These are phyloP conservation scores for Yponomeuta sedellus DNA, from an alignment of 2,888 invertebrate genomes.

Conservation along the genomic window DNA sequence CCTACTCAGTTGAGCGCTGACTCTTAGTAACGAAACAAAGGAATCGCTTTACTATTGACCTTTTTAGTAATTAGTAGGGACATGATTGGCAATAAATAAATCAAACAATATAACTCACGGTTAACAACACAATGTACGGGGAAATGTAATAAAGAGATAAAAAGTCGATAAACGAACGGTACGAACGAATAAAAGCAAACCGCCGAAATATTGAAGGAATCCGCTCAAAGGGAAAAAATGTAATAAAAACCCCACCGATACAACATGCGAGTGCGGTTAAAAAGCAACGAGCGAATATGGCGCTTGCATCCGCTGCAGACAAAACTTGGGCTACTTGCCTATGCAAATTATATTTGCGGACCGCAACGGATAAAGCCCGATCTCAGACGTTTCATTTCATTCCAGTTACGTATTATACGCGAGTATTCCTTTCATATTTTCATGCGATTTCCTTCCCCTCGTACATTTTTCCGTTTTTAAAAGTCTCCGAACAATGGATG, in stretches of 20 bases:
- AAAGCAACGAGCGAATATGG: slow-evolving; percentile 75
- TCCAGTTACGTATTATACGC: slow-evolving; percentile 54
- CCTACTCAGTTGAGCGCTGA: neutral
- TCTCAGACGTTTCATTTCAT: slow-evolving; percentile 73
- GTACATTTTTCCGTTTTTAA: slow-evolving; percentile 70
- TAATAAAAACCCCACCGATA: slow-evolving; percentile 67
- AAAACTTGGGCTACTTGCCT: slow-evolving; percentile 75
- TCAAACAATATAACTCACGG: neutral
- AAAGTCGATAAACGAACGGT: slow-evolving; percentile 52
- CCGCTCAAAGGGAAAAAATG: slow-evolving; percentile 74
- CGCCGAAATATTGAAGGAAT: slow-evolving; percentile 75
- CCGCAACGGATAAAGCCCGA: slow-evolving; percentile 66
- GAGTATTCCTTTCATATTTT: slow-evolving; percentile 77
- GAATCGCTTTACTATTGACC: neutral
- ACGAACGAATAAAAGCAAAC: slow-evolving; percentile 71
- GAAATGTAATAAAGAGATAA: neutral
- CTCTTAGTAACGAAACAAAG: neutral
- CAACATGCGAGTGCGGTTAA: slow-evolving; percentile 71
- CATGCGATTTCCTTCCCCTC: slow-evolving; percentile 76
- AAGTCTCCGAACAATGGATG: slow-evolving; percentile 70
- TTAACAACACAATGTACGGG: neutral
- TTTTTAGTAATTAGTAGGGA: neutral
- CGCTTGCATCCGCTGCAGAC: slow-evolving; percentile 73
- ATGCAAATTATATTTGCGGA: slow-evolving; percentile 78
- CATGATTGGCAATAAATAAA: neutral